These are phyloP conservation scores for Hydrozoanthus tunicans DNA, from an alignment of 64 coral and sea anemone genomes.

Conservation along the genomic window DNA sequence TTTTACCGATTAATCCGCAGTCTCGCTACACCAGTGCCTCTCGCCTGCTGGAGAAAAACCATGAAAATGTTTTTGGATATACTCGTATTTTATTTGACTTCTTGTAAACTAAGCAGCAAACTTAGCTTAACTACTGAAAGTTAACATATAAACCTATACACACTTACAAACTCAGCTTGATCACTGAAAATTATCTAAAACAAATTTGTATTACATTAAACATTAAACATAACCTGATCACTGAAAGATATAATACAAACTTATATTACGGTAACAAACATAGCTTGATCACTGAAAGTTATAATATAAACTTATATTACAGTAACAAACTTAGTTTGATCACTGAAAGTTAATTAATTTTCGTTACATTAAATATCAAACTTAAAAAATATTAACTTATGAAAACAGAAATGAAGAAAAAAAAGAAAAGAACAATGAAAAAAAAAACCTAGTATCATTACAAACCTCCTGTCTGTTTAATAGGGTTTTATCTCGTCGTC, in stretches of 20 bases:
- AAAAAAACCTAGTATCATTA: not conserved
- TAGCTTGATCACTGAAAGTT: not conserved
- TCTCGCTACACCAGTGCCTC: no score
- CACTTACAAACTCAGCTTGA: not conserved
- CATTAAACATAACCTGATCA: not conserved
- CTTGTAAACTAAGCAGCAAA: not conserved
- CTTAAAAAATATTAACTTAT: no score
- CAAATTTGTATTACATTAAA: no score
- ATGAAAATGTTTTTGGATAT: not conserved
- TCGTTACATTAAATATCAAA: no score
- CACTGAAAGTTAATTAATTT: no score
- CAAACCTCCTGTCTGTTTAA: not conserved
- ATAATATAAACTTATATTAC: no score
- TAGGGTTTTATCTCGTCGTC: constrained; percentile 56
- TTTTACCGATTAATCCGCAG: no score
- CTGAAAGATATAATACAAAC: not conserved
- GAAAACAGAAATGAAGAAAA: no score
- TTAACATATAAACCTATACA: not conserved
- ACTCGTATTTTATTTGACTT: not conserved
- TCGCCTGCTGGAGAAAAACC: no score
- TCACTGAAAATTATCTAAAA: not conserved
- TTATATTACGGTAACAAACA: not conserved
- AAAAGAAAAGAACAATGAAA: no score
- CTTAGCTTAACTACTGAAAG: not conserved
- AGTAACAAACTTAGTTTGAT: not conserved